Percentiles rank a stretch among this genome's conserved stretches.
Conservation (phyloP, 2,888 invertebrate species). For the Oxystoma pomonae region DNA sequence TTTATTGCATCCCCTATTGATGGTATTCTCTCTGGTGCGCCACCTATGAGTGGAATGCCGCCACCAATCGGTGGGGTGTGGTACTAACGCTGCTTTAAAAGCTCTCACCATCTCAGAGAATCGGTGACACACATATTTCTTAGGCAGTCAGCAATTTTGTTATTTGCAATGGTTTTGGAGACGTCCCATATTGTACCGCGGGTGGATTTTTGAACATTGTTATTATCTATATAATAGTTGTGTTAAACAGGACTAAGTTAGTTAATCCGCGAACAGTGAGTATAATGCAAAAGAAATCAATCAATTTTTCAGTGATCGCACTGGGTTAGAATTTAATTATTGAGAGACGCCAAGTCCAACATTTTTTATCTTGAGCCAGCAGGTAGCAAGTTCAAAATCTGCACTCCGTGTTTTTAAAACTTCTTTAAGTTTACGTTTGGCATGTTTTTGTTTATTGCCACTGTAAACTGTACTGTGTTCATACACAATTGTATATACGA, state of each 20-base stretch:
- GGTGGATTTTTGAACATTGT: constrained; percentile 23
- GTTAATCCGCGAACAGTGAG: constrained; percentile 16
- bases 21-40: constrained; percentile 37
- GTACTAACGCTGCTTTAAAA: constrained; percentile 30
- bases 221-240: constrained; percentile 36
- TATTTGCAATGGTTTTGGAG: constrained; percentile 41
- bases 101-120: constrained; percentile 37
- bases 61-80: constrained; percentile 32
- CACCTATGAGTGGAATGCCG: constrained; percentile 26
- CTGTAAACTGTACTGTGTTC: constrained; percentile 46
- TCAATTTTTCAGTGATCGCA: constrained; percentile 47
- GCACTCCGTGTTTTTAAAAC: constrained; percentile 33
- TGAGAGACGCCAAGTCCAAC: constrained; percentile 42
- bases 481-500: constrained; percentile 24
- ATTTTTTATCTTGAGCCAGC: constrained; percentile 44
- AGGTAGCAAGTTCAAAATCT: constrained; percentile 50
- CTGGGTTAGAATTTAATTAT: constrained; percentile 40
- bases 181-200: constrained; percentile 26
- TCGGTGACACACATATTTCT: constrained; percentile 42
- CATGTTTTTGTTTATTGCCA: constrained; percentile 39
- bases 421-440: constrained; percentile 25
- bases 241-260: constrained; percentile 34
- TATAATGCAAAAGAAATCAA: constrained; percentile 38
- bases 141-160: constrained; percentile 45
- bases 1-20: constrained; percentile 28